These are phyloP conservation scores for Ophonus ardosiacus DNA, from an alignment of 2,888 invertebrate genomes.

Conservation along the genomic window DNA sequence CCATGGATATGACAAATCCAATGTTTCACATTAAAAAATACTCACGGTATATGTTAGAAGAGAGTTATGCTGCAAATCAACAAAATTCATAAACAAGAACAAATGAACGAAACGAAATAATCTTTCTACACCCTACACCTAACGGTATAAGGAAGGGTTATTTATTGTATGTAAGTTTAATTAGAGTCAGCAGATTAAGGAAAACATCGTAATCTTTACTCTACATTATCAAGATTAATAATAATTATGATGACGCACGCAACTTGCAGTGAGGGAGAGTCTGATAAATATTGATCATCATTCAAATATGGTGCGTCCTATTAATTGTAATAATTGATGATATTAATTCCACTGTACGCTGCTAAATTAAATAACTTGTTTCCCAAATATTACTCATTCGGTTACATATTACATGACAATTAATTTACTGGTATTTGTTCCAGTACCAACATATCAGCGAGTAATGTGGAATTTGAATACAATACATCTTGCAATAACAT, in stretches of 20 bases:
- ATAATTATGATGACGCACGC: slow-evolving; percentile 18
- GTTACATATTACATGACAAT: neutral
- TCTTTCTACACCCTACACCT: no score
- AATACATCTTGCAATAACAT: neutral
- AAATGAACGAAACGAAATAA: no score
- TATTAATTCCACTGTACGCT: neutral
- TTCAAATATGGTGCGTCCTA: neutral
- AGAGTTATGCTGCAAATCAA: no score
- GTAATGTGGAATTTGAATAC: neutral
- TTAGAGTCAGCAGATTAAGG: no score
- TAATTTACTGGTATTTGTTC: neutral
- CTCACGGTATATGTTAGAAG: no score
- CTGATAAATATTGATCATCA: slow-evolving; percentile 32
- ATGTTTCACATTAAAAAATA: no score
- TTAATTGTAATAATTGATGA: slow-evolving; percentile 36
- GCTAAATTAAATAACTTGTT: neutral
- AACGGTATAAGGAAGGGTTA: no score
- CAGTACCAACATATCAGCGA: neutral
- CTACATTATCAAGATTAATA: slow-evolving; percentile 17
- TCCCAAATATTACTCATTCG: neutral
- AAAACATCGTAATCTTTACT: slow-evolving; percentile 1
- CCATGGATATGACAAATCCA: no score
- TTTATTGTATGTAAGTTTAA: no score
- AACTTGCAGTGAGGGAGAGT: neutral
- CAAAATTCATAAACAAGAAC: no score